A percentile compares a stretch with the other conserved stretches of the same genome.
phyloP scores from a whole-genome alignment of 2,113 vertebrate species.

The Malurus elegans region DNA sequence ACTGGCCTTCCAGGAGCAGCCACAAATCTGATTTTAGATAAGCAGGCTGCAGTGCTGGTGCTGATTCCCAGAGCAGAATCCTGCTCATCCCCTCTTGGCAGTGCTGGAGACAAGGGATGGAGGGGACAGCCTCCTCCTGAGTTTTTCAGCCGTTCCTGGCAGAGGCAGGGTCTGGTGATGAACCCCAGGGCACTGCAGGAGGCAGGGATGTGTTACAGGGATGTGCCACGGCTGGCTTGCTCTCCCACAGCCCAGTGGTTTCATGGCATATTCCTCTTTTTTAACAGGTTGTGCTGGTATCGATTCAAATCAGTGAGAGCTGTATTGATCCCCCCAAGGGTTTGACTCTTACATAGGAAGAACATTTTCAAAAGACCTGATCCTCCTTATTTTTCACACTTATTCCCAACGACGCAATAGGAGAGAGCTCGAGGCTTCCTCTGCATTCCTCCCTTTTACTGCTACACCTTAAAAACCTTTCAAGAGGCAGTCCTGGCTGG shows the following conservation, averaged over 20 bases:
- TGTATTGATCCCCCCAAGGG: not conserved
- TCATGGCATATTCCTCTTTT: not conserved
- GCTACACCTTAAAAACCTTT: not conserved
- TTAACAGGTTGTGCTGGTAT: not conserved
- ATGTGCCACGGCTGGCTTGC: not conserved
- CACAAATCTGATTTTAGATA: not conserved
- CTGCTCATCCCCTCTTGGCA: not conserved
- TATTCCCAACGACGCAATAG: not conserved
- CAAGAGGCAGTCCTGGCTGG: not conserved
- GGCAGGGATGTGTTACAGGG: not conserved
- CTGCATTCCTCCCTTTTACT: not conserved
- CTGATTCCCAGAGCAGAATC: not conserved
- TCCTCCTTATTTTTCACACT: conserved; percentile 11
- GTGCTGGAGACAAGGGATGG: accelerated
- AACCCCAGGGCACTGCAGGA: not conserved
- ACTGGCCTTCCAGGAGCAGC: not conserved
- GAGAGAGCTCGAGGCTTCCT: not conserved
- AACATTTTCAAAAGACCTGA: conserved; percentile 12
- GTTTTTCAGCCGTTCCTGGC: not conserved
- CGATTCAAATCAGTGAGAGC: conserved; percentile 7
- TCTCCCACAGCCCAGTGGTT: not conserved
- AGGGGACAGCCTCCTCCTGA: not conserved
- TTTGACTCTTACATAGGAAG: not conserved
- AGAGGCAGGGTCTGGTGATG: not conserved
- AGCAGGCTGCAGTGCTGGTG: not conserved